These are phyloP conservation scores for Thera britannica DNA, from an alignment of 2,888 invertebrate genomes.

Conservation along the genomic window DNA sequence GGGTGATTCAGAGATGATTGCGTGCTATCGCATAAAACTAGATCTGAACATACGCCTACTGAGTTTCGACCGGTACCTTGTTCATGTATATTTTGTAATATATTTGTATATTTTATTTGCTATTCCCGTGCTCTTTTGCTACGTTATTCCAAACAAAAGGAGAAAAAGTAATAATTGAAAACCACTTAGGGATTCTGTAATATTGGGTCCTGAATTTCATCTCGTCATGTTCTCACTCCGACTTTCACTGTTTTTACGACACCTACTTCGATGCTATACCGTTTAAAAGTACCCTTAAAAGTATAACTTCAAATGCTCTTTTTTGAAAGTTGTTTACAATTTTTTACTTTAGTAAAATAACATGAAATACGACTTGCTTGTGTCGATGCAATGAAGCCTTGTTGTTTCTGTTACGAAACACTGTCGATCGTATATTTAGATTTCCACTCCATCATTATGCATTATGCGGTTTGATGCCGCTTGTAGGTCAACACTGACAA, in stretches of 20 bases:
- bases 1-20: constrained; percentile 21
- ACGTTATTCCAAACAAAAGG: neutral
- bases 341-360: neutral
- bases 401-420: constrained; percentile 44
- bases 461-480: constrained; percentile 40
- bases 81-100: constrained; percentile 9
- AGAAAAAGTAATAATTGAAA: neutral
- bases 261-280: too few relatives aligned
- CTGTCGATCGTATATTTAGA: constrained; percentile 45
- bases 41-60: constrained; percentile 17
- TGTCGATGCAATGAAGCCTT: constrained; percentile 34
- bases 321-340: neutral
- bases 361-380: constrained; percentile 4
- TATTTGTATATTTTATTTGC: neutral
- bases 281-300: too few relatives aligned
- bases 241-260: neutral
- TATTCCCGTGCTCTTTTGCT: neutral
- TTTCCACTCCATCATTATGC: constrained; percentile 28
- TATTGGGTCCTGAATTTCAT: neutral
- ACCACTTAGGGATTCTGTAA: neutral
- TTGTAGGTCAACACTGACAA: constrained; percentile 29
- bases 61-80: constrained; percentile 19
- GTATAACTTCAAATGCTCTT: too few relatives aligned
- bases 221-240: neutral
- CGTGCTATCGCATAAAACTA: constrained; percentile 20